These are phyloP conservation scores for Microcebus murinus DNA, from an alignment of 2,113 vertebrate genomes.

Conservation along the genomic window DNA sequence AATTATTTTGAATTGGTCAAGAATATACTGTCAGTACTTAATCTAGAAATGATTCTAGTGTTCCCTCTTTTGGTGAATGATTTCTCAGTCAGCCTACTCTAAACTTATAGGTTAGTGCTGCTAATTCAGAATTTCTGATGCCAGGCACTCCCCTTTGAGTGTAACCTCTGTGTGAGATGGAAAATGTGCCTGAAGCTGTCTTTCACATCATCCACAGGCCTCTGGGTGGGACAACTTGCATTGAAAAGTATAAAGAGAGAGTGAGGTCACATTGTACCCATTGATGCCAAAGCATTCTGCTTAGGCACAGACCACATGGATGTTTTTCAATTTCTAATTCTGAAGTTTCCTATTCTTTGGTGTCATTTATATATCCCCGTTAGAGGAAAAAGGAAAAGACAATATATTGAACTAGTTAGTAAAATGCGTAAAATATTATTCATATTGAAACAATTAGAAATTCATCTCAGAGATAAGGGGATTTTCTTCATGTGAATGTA, in stretches of 20 bases:
- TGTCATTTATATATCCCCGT: background rate
- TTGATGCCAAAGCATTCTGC: background rate
- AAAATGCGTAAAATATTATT: background rate
- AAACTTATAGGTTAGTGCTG: background rate
- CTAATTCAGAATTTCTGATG: background rate
- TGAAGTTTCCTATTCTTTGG: constrained; percentile 25
- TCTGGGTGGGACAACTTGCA: background rate
- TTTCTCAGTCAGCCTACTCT: background rate
- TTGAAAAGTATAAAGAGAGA: background rate
- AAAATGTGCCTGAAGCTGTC: background rate
- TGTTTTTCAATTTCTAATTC: background rate
- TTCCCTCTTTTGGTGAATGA: background rate
- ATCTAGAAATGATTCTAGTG: background rate
- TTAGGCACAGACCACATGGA: background rate
- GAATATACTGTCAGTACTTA: background rate
- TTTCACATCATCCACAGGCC: background rate
- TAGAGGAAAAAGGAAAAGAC: background rate
- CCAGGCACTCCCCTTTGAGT: background rate
- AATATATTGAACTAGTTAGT: background rate
- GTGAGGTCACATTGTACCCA: background rate
- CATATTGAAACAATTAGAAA: background rate
- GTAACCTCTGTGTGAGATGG: background rate
- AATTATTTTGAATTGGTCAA: background rate
- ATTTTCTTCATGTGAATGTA: background rate
- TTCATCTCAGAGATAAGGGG: background rate